Percentiles rank a stretch among this genome's conserved stretches.
phyloP scores from a whole-genome alignment of 2,113 vertebrate species.

The Notechis scutatus region DNA sequence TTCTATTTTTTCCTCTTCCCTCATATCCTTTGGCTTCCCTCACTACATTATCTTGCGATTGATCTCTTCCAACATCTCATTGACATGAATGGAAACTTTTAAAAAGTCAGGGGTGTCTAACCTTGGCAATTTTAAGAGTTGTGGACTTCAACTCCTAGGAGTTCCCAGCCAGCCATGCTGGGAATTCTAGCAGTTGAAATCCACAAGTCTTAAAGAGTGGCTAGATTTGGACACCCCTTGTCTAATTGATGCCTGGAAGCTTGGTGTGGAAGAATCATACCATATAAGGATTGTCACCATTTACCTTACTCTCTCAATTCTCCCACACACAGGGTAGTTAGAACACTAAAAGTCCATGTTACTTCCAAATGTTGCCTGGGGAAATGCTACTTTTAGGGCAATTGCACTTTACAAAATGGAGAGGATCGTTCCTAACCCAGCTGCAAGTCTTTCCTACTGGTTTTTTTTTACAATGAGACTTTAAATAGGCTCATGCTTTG shows the following conservation, averaged over 20 bases:
- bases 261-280: background rate
- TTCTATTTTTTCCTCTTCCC: background rate
- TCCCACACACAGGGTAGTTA: background rate
- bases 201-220: background rate
- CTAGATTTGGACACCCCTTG: background rate
- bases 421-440: background rate
- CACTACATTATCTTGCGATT: background rate
- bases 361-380: background rate
- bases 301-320: background rate
- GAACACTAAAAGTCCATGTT: background rate
- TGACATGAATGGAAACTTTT: background rate
- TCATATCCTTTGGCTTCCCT: background rate
- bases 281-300: background rate
- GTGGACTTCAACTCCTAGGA: background rate
- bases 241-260: background rate
- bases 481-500: background rate
- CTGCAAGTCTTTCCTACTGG: background rate
- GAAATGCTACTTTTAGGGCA: background rate
- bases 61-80: background rate
- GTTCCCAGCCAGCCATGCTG: background rate
- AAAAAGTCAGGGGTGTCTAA: background rate
- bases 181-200: background rate
- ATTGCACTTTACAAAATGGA: background rate
- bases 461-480: background rate
- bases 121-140: background rate